Conservation (phyloP, 2,113 vertebrate species). For the Phalacrocorax pelagicus region DNA sequence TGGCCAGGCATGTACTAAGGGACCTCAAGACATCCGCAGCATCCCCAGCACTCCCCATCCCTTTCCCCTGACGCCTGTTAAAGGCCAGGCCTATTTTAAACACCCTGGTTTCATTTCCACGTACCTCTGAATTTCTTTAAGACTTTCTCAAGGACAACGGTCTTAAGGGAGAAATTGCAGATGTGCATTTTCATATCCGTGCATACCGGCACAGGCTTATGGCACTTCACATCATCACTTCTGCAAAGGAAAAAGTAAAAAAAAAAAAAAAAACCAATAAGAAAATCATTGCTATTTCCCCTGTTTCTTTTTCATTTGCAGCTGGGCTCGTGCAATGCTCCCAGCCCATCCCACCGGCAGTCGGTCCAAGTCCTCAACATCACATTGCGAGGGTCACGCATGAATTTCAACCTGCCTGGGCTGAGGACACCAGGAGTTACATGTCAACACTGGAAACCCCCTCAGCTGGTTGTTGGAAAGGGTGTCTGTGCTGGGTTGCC, state of each 20-base stretch:
- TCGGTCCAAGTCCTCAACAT: not conserved
- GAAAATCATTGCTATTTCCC: accelerated
- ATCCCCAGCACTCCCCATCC: not conserved
- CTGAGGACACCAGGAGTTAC: not conserved
- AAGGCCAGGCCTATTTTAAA: not conserved
- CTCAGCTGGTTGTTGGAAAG: not conserved
- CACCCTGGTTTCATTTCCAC: too few relatives aligned
- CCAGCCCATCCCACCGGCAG: not conserved
- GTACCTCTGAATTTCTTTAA: conserved; percentile 56
- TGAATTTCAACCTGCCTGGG: not conserved
- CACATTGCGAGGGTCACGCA: accelerated
- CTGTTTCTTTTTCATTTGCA: accelerated
- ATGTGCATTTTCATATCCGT: conserved; percentile 14
- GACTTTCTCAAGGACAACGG: not conserved
- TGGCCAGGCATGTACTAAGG: not conserved
- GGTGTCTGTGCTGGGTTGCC: too few relatives aligned
- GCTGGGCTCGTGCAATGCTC: accelerated
- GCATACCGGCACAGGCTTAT: not conserved
- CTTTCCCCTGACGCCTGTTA: accelerated
- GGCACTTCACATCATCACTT: not conserved
- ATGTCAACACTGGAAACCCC: accelerated
- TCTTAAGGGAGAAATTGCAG: conserved; percentile 61
- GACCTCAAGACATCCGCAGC: not conserved
- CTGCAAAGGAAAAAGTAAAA: not conserved
- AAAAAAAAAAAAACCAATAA: accelerated